phyloP scores from a whole-genome alignment of 2,888 invertebrate species.

The Microctonus hyperodae region DNA sequence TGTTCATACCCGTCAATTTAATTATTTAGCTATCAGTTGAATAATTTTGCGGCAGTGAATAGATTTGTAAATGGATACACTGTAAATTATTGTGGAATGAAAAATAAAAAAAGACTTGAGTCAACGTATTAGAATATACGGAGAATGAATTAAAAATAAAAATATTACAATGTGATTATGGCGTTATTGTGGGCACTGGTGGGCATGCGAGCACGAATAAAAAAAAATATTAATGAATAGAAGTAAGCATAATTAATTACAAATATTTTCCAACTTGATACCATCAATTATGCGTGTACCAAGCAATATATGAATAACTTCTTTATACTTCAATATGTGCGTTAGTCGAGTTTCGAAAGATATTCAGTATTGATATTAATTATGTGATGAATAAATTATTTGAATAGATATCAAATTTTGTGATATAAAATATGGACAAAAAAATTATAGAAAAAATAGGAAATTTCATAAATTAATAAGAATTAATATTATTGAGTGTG shows the following conservation, averaged over 20 bases:
- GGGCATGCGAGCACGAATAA: constrained; percentile 39
- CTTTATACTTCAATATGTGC: background rate
- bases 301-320: background rate
- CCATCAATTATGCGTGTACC: background rate
- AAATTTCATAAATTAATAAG: constrained; percentile 23
- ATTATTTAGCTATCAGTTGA: background rate
- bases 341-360: background rate
- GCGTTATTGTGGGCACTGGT: constrained; percentile 33
- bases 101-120: constrained; percentile 13
- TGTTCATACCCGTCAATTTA: background rate
- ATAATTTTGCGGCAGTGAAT: background rate
- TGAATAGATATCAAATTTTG: constrained; percentile 25
- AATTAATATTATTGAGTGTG: constrained; percentile 26
- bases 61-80: no score
- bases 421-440: constrained; percentile 30
- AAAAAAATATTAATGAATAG: constrained; percentile 35
- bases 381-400: constrained; percentile 18
- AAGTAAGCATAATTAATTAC: constrained; percentile 33
- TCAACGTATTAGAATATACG: background rate
- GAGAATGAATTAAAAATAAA: background rate
- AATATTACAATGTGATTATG: background rate
- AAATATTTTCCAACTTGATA: background rate
- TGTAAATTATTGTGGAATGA: no score
- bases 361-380: constrained; percentile 2
- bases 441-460: constrained; percentile 6